These are phyloP conservation scores for Chaenodraco wilsoni DNA, from an alignment of 2,797 vertebrate species.

Conservation along the genomic window DNA sequence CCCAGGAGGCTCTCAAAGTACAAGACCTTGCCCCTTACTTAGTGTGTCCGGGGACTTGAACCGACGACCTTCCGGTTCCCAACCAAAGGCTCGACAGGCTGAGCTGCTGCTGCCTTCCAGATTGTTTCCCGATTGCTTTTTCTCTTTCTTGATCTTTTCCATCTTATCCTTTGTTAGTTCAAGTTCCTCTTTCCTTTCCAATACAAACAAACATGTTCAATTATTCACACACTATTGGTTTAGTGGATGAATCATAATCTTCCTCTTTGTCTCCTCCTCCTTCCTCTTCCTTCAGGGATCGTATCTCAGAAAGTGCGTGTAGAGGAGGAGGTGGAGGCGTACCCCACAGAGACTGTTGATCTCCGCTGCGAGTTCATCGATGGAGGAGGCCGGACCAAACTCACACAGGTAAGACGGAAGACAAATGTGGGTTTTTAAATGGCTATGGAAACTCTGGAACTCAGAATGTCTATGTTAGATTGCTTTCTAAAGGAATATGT, in stretches of 20 bases:
- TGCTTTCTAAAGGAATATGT: background rate
- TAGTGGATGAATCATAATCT: slow-evolving; percentile 30
- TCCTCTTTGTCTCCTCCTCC: slow-evolving; percentile 4
- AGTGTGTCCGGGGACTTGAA: no score
- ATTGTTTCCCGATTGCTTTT: background rate
- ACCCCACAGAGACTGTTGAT: slow-evolving; percentile 77
- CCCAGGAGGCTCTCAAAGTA: no score
- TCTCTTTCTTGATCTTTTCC: background rate
- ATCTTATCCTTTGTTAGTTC: background rate
- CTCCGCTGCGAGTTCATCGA: slow-evolving; percentile 84
- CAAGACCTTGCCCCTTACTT: no score
- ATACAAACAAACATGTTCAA: slow-evolving; percentile 30
- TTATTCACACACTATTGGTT: slow-evolving; percentile 32
- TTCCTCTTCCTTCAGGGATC: slow-evolving; percentile 55
- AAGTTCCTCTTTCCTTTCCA: background rate
- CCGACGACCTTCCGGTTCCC: no score
- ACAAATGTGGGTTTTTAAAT: background rate
- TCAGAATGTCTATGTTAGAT: background rate
- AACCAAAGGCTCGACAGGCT: no score
- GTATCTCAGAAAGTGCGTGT: slow-evolving; percentile 83
- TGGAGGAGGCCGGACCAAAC: slow-evolving; percentile 73
- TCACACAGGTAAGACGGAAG: slow-evolving; percentile 78
- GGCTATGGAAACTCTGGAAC: background rate
- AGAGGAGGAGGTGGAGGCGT: slow-evolving; percentile 80
- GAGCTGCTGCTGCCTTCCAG: no score